phyloP scores from a whole-genome alignment of 2,113 vertebrate genomes.

The Neolamprologus tretocephalus region DNA sequence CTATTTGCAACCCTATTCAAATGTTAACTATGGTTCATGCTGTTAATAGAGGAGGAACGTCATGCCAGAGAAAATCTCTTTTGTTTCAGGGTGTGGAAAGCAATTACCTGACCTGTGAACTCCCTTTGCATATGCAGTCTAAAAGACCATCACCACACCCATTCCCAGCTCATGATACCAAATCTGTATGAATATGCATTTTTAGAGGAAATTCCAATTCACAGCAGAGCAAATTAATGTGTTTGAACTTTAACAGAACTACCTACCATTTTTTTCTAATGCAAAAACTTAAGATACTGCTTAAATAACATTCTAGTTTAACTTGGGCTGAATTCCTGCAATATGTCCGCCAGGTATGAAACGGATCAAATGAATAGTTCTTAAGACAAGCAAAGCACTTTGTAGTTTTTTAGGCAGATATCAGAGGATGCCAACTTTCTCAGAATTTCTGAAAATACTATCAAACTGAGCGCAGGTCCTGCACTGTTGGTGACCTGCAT shows the following conservation, averaged over 20 bases:
- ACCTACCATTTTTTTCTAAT: neutral
- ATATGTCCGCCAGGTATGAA: neutral
- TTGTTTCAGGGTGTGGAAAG: neutral
- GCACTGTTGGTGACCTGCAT: constrained; percentile 9
- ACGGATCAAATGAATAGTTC: neutral
- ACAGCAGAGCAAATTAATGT: neutral
- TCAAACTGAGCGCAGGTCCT: neutral
- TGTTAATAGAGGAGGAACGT: neutral
- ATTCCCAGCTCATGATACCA: neutral
- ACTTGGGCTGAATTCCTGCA: neutral
- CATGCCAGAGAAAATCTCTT: neutral
- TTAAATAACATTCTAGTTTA: neutral
- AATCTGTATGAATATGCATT: neutral
- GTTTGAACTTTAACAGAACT: neutral
- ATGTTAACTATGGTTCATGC: neutral
- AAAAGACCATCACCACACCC: neutral
- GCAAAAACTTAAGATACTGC: neutral
- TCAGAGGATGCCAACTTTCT: neutral
- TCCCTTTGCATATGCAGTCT: neutral
- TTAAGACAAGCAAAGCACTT: neutral
- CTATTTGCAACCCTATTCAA: neutral
- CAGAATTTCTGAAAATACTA: neutral
- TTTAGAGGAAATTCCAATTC: neutral
- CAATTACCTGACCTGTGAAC: neutral
- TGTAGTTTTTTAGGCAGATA: neutral